phyloP scores from a whole-genome alignment of 2,888 invertebrate genomes.

The Leucoptera coffeella region DNA sequence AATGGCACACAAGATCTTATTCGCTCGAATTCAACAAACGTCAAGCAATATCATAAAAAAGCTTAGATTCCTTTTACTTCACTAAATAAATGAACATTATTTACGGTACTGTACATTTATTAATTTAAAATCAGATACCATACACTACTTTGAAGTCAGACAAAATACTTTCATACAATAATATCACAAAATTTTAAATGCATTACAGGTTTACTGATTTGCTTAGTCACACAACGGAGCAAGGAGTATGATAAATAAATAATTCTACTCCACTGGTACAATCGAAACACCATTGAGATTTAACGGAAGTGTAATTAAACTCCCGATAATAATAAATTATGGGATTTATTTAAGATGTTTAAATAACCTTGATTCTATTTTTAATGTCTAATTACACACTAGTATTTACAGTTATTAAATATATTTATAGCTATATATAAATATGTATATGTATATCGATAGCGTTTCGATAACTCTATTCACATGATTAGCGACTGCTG shows the following conservation, averaged over 20 bases:
- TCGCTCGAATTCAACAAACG: no score
- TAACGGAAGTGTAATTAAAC: slow-evolving; percentile 44
- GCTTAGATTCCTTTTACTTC: no score
- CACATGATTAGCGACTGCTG: slow-evolving; percentile 42
- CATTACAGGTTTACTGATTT: no score
- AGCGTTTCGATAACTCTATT: slow-evolving; percentile 43
- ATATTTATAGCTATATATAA: slow-evolving; percentile 53
- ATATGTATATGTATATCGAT: slow-evolving; percentile 52
- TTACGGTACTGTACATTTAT: no score
- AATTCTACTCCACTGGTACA: slow-evolving; percentile 43
- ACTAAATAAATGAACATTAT: no score
- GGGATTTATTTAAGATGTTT: slow-evolving; percentile 48
- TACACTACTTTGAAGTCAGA: slow-evolving; percentile 48
- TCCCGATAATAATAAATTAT: slow-evolving; percentile 53
- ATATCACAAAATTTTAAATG: slow-evolving; percentile 53
- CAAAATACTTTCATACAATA: slow-evolving; percentile 41
- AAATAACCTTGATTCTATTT: slow-evolving; percentile 53
- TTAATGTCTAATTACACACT: slow-evolving; percentile 48
- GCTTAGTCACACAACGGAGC: no score
- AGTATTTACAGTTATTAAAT: slow-evolving; percentile 52
- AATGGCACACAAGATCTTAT: slow-evolving; percentile 38
- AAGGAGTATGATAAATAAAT: slow-evolving; percentile 39
- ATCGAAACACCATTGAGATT: slow-evolving; percentile 49
- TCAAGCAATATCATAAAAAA: no score
- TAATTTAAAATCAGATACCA: no score